phyloP scores from a whole-genome alignment of 1,140 invertebrate genomes.

The Drosophila micromelanica region DNA sequence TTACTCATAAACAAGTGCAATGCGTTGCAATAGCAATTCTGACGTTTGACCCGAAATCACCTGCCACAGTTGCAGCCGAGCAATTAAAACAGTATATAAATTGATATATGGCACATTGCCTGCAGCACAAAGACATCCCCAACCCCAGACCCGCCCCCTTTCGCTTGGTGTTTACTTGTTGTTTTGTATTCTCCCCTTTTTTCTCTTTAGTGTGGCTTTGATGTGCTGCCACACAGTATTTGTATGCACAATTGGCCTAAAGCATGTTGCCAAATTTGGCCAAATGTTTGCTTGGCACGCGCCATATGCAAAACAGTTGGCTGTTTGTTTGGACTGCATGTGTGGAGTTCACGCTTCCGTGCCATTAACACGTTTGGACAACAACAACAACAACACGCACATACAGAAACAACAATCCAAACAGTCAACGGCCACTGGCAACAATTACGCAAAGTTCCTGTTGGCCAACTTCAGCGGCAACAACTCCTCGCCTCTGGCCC shows the following conservation, averaged over 20 bases:
- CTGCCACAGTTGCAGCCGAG: conserved; percentile 26
- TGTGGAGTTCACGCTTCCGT: conserved; percentile 68
- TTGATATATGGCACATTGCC: conserved; percentile 59
- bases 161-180: conserved; percentile 2
- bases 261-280: conserved; percentile 67
- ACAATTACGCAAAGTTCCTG: conserved; percentile 80
- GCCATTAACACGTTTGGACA: conserved; percentile 71
- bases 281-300: conserved; percentile 68
- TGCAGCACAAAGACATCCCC: neutral
- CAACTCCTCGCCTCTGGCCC: neutral
- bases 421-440: conserved; percentile 41
- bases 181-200: conserved; percentile 1
- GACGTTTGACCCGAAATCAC: conserved; percentile 35
- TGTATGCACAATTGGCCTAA: conserved; percentile 59
- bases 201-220: conserved; percentile 39
- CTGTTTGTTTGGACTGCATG: conserved; percentile 2
- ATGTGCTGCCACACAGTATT: conserved; percentile 43
- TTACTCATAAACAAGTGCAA: conserved; percentile 32
- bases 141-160: neutral
- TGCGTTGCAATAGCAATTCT: conserved; percentile 12
- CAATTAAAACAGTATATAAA: conserved; percentile 54
- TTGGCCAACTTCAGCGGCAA: conserved; percentile 17
- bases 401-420: conserved; percentile 5
- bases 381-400: conserved; percentile 17
- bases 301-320: conserved; percentile 71